A percentile compares a stretch with the other conserved stretches of the same genome.
phyloP scores from a whole-genome alignment of 2,113 vertebrate genomes.

The Brachypteracias leptosomus region DNA sequence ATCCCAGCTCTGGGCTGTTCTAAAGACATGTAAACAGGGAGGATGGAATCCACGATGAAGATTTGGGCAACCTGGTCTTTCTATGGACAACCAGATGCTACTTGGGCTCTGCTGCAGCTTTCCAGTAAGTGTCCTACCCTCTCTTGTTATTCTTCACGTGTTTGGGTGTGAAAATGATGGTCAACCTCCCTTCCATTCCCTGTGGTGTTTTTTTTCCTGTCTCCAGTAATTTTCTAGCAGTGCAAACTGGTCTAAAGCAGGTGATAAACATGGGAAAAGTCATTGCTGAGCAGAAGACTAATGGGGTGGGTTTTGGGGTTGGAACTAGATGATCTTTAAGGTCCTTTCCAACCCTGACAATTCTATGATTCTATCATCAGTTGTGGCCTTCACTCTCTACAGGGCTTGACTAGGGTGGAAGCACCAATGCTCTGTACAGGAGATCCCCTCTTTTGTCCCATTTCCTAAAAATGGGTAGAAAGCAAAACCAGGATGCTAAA shows the following conservation, averaged over 20 bases:
- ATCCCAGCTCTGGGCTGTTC: fast-evolving
- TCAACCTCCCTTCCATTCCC: background rate
- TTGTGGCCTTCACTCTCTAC: background rate
- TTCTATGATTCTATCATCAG: too few relatives aligned
- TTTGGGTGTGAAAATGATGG: background rate
- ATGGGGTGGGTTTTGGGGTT: fast-evolving
- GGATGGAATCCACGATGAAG: background rate
- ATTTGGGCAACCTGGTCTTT: fast-evolving
- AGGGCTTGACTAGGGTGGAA: background rate
- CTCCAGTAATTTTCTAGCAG: background rate
- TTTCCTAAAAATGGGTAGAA: background rate
- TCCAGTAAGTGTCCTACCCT: fast-evolving
- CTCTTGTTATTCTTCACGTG: too few relatives aligned
- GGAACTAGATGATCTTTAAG: too few relatives aligned
- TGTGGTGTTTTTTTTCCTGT: background rate
- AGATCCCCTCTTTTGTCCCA: background rate
- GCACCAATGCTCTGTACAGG: fast-evolving
- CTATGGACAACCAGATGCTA: too few relatives aligned
- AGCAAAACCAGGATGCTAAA: background rate
- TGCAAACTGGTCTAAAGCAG: background rate
- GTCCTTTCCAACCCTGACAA: too few relatives aligned
- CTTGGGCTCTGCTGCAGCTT: too few relatives aligned
- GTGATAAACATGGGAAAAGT: fast-evolving
- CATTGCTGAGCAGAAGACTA: background rate
- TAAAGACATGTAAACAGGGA: fast-evolving